phyloP scores from a whole-genome alignment of 2,113 vertebrate genomes.

The Eudyptes chrysolophus region DNA sequence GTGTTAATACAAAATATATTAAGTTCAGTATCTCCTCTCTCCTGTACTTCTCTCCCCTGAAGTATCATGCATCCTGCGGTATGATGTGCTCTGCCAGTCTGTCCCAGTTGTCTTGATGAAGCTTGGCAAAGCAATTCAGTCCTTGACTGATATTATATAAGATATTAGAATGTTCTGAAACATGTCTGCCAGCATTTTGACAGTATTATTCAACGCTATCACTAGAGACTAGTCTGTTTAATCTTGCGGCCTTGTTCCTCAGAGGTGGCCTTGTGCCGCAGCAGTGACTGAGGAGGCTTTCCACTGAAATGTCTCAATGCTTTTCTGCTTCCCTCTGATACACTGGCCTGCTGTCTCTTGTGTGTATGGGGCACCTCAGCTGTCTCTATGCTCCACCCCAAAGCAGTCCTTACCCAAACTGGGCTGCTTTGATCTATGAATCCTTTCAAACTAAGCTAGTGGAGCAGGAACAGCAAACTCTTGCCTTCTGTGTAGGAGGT shows the following conservation, averaged over 20 bases:
- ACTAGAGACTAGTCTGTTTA: neutral
- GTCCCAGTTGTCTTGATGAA: neutral
- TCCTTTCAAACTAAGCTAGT: neutral
- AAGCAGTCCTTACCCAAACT: neutral
- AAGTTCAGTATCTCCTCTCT: neutral
- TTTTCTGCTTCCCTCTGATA: neutral
- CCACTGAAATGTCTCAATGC: neutral
- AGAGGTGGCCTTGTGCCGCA: neutral
- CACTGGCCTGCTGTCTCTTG: neutral
- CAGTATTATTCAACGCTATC: neutral
- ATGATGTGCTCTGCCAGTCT: neutral
- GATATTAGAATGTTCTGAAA: slow-evolving; percentile 25
- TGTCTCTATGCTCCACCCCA: neutral
- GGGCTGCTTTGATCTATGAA: neutral
- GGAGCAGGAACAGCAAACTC: neutral
- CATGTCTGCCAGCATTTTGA: neutral
- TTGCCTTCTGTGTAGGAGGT: neutral
- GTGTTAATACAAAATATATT: neutral
- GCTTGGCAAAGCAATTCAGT: slow-evolving; percentile 12
- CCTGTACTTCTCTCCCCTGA: neutral
- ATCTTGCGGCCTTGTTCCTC: neutral
- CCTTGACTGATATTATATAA: neutral
- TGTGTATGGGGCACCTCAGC: neutral
- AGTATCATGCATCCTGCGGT: neutral
- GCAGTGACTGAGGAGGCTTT: neutral